Percentiles rank a stretch among this genome's conserved stretches.
Evolutionary conservation across 2,888 invertebrate genomes (phyloP).

Genomic region (Eledone cirrhosa): DNA sequence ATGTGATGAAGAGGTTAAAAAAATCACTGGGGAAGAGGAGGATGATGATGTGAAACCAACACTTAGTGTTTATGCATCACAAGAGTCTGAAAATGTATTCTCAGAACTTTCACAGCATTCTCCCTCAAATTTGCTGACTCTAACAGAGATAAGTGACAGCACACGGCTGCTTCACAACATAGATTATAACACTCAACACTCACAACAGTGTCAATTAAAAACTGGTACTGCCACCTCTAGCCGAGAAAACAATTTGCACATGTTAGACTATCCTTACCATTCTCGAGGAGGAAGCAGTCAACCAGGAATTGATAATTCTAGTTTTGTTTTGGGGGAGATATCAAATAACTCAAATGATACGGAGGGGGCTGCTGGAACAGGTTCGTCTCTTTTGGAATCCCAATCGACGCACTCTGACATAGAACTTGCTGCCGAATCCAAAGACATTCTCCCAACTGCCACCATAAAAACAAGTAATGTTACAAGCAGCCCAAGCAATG

Average conservation of each 20-base stretch:
- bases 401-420: conserved; percentile 25
- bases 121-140: conserved; percentile 31
- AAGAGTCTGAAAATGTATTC: conserved; percentile 39
- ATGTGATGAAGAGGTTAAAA: conserved; percentile 59
- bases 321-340: conserved; percentile 43
- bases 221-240: conserved; percentile 28
- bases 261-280: conserved; percentile 21
- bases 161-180: conserved; percentile 26
- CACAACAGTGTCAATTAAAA: conserved; percentile 31
- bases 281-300: conserved; percentile 23
- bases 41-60: conserved; percentile 46
- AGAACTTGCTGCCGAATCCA: conserved; percentile 25
- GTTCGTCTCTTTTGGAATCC: conserved; percentile 28
- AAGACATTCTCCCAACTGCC: conserved; percentile 7
- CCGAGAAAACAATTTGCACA: conserved; percentile 19
- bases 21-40: conserved; percentile 55
- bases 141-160: conserved; percentile 33
- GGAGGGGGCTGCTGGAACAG: conserved; percentile 5
- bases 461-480: conserved; percentile 4
- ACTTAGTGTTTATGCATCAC: conserved; percentile 37
- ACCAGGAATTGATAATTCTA: conserved; percentile 45
- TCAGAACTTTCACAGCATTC: conserved; percentile 33
- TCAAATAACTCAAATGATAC: conserved; percentile 23
- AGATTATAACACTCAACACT: conserved; percentile 34
- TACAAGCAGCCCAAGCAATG: conserved; percentile 21